Evolutionary conservation across 2,113 vertebrate species (phyloP), one percentile per base, ranked within the genome.

Genomic region (Gorsachius goisagi): DNA sequence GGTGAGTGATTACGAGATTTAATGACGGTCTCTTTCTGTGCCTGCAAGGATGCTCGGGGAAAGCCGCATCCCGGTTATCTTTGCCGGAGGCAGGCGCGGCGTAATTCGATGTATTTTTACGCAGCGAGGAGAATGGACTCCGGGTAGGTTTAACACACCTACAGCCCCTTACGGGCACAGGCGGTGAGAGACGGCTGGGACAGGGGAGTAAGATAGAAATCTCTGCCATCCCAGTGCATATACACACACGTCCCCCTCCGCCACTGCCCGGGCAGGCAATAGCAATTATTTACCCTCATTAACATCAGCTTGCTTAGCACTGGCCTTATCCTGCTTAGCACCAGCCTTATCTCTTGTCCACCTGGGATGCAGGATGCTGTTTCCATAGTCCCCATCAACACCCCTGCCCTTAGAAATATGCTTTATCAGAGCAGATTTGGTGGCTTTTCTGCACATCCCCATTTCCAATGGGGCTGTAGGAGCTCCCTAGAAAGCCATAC

Each of bases 231-330:
- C 35, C 3, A 3, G 9, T 20, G 23, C 4, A 2, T 3, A n/a
- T 3, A n/a, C 30, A n/a, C 68, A 41, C 37, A 18, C 4, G 5
- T 23, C 11, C 7, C 27, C 7, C 24, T 44, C 28, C 0, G 0
- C 47, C 60, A 39, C 47, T 2, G 0, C 24, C 32, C 6, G 0
- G 50, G 55, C 32, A 27, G 26, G 14, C 20, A 41, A n/a, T 1
- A 28, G 12, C 33, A 78, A 73, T 89, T 52, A 67, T 58, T 62
- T 19, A 45, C n/a, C 41, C 47, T 77, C 28, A 15, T 66, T 66
- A 66, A 44, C 27, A 47, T 16, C 82, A n/a, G 23, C 28, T 44
- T n/a, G 35, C 15, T 58, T 15, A 45, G 39, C n/a, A 52, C 26
- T 73, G 59, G 21, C n/a, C 41, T 53, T 53, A 62, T 11, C 33